Conservation (phyloP, 2,797 vertebrate genomes). For the Limnodromus scolopaceus region DNA sequence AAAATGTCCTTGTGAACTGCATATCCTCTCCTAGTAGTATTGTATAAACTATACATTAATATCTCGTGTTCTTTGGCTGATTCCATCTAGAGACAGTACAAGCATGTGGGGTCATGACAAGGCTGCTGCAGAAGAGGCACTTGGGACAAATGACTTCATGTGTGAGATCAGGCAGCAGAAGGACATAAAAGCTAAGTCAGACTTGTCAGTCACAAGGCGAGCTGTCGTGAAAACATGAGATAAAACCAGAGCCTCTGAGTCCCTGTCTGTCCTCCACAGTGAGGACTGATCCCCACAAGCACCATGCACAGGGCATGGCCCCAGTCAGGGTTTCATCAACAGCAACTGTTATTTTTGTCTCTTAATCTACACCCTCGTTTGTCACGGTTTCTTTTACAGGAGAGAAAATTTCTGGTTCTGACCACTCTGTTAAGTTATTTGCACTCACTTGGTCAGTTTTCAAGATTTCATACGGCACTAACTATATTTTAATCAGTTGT, state of each 20-base stretch:
- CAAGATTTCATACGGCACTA: not conserved
- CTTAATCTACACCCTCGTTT: not conserved
- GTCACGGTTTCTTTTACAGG: not conserved
- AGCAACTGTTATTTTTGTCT: not conserved
- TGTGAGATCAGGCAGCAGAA: not conserved
- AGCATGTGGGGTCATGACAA: not conserved
- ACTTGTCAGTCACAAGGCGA: not conserved
- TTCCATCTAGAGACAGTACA: not conserved
- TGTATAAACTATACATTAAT: not conserved
- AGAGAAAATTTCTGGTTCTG: not conserved
- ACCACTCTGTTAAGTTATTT: not conserved
- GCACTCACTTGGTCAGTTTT: not conserved
- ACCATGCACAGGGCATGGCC: accelerated
- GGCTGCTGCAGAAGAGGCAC: not conserved
- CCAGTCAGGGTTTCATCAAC: not conserved
- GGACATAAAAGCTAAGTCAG: not conserved
- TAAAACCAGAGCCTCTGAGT: not conserved
- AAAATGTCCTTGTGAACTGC: not conserved
- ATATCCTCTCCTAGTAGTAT: not conserved
- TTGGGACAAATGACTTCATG: not conserved
- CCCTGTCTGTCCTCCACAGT: not conserved
- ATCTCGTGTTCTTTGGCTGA: not conserved
- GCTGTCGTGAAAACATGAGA: not conserved
- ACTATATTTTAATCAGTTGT: not conserved
- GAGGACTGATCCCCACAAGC: not conserved